Conservation (phyloP, 2,113 vertebrate genomes). For the Chloebia gouldiae region DNA sequence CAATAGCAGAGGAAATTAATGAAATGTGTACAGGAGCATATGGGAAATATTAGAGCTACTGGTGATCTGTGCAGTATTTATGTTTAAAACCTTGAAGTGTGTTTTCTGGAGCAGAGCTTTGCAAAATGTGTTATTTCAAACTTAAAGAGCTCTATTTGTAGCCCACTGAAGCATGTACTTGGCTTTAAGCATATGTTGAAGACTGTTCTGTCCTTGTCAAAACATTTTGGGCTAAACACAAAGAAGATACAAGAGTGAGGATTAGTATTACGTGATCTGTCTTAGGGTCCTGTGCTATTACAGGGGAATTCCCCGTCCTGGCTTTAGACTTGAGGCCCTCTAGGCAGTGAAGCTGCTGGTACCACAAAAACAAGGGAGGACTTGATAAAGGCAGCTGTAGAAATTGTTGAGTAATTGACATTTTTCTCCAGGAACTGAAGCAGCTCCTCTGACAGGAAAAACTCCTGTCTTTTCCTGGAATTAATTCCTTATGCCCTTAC, state of each 20-base stretch:
- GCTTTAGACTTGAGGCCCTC: not conserved
- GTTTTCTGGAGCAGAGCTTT: constrained; percentile 32
- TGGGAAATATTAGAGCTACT: not conserved
- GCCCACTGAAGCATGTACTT: not conserved
- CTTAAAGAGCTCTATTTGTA: not conserved
- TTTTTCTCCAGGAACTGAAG: not conserved
- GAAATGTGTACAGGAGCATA: not conserved
- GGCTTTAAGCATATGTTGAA: not conserved
- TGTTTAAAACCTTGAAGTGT: not conserved
- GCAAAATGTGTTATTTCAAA: not conserved
- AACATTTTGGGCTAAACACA: not conserved
- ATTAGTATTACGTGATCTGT: not conserved
- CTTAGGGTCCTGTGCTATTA: not conserved
- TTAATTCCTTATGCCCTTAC: not conserved
- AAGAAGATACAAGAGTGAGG: not conserved
- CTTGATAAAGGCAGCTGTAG: not conserved
- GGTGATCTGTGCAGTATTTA: not conserved
- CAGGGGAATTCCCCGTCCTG: not conserved
- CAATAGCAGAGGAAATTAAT: not conserved
- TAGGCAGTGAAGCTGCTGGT: not conserved
- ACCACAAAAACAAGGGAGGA: not conserved
- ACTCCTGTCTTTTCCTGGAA: not conserved
- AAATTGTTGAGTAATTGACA: not conserved
- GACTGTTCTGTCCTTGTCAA: not conserved
- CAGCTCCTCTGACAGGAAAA: not conserved